Conservation (phyloP, 2,888 invertebrate species). For the Stenchaetothrips biformis region DNA sequence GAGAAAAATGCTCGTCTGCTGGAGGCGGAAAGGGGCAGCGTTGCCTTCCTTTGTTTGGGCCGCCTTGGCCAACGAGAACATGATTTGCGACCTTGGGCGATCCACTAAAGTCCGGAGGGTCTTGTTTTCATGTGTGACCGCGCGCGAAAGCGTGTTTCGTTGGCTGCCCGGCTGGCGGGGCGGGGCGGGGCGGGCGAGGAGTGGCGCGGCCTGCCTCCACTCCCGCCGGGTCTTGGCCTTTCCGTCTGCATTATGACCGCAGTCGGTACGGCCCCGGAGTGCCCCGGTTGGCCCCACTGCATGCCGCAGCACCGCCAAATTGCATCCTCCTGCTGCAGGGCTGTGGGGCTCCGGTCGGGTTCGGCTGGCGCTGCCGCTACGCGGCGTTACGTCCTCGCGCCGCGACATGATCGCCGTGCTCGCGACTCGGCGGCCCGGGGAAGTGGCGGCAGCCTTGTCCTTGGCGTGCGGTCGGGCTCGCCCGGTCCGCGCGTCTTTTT, state of each 20-base stretch:
- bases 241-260: slow-evolving; percentile 15
- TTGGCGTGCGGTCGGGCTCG: background rate
- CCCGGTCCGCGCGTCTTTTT: background rate
- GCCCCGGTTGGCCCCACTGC: background rate
- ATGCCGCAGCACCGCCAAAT: background rate
- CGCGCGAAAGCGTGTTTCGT: slow-evolving; percentile 22
- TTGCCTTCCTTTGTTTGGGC: slow-evolving; percentile 8
- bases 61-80: slow-evolving; percentile 14
- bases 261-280: background rate
- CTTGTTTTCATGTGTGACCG: slow-evolving; percentile 22
- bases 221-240: slow-evolving; percentile 4
- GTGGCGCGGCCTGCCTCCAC: too few relatives aligned
- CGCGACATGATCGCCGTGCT: background rate
- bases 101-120: background rate
- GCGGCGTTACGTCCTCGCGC: background rate
- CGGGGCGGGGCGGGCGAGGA: background rate
- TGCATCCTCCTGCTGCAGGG: background rate
- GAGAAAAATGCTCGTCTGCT: slow-evolving; percentile 11
- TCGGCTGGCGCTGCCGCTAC: background rate
- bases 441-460: background rate
- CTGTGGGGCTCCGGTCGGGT: background rate
- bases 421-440: background rate
- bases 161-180: background rate
- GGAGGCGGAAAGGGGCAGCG: background rate
- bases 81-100: slow-evolving; percentile 20